Evolutionary conservation across 92 coral and sea anemone genomes (phyloP), one percentile per base, ranked within the genome.

Genomic region (Palythoa grandis): DNA sequence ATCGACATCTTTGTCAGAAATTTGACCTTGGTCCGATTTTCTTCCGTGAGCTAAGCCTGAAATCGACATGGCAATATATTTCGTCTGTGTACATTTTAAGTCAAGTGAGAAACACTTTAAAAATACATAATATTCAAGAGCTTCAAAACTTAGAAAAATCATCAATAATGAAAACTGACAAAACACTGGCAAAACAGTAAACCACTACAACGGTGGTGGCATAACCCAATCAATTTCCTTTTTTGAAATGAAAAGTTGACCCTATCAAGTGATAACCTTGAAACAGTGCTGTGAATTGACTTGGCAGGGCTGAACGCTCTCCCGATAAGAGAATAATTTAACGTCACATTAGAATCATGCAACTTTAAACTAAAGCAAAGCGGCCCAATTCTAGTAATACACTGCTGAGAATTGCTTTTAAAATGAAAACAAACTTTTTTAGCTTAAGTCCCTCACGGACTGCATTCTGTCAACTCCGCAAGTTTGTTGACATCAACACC

Each of bases 1-100:
- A 6, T 92, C 95, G 11, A 54, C 89, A 7, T 86, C 88, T 61
- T 86, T 90, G 35, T 92, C 97, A 0, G 90, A 17, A n/a, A 87
- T 76, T 84, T 94, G 91, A 12, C 86, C 90, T 85, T 89, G 97
- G 40, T 94, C 92, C 16, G 91, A 83, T 84, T 93, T 92, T 75
- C 88, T 87, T 13, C 88, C 88, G 72, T 90, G 94, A 11, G 92
- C 50, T 24, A 91, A 90, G 11, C 91, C 98, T 94, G 39, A 52
- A 75, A 91, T 82, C 61, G 85, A 76, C 71, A 48, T 7, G 50
- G 25, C 68, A 74, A 52, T 39, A 57, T 23, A 73, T 2, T 70
- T 7, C 20, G 35, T 66, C 3, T 82, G 16, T 80, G 48, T 23
- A 22, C 11, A 25, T 14, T 65, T 24, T 61, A 47, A 5, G 20